Conservation (phyloP, 2,888 invertebrate species). For the Ischnura elegans region DNA sequence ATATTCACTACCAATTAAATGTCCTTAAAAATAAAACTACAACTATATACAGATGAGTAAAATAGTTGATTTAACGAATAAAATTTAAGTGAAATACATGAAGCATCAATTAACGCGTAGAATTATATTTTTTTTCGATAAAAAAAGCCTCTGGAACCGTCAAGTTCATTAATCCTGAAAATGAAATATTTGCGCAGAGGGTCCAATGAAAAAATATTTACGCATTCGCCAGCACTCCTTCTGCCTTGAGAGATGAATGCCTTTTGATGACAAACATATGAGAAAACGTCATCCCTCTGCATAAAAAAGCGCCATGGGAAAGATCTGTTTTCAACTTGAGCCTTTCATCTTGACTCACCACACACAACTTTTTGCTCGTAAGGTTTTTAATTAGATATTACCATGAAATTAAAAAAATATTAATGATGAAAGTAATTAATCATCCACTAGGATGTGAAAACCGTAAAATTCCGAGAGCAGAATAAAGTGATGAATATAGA, state of each 20-base stretch:
- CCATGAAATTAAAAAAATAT: background rate
- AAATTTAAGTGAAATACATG: background rate
- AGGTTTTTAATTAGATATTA: background rate
- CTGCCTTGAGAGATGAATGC: background rate
- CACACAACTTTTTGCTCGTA: background rate
- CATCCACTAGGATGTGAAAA: background rate
- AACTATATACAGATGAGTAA: background rate
- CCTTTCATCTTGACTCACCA: background rate
- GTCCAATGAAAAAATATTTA: constrained; percentile 2
- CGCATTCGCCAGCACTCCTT: background rate
- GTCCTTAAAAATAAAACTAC: background rate
- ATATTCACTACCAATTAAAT: no score
- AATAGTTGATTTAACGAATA: background rate
- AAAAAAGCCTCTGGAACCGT: background rate
- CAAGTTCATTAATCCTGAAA: background rate
- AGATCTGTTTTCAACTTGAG: background rate
- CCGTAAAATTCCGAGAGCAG: background rate
- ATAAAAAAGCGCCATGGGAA: background rate
- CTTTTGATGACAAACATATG: constrained; percentile 4
- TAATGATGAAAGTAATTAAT: background rate
- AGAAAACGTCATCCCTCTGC: background rate
- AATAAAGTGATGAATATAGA: background rate
- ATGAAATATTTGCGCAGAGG: background rate
- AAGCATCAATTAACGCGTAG: background rate
- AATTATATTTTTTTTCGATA: background rate